Percentiles rank a stretch among this genome's conserved stretches.
These are phyloP conservation scores for Thera britannica DNA, from an alignment of 2,888 invertebrate genomes.

Conservation along the genomic window DNA sequence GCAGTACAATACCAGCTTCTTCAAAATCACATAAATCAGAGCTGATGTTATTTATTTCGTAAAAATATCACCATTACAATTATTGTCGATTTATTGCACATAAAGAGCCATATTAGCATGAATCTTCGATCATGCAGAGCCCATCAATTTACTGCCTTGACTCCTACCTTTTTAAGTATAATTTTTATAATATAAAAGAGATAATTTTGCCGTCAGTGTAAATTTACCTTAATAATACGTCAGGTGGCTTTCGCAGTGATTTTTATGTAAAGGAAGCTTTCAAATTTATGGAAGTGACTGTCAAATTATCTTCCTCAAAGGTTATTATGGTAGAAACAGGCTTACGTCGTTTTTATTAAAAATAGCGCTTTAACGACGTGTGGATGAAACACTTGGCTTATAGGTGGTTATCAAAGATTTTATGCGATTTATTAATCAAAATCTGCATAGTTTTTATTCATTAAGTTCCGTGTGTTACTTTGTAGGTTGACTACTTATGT, in stretches of 20 bases:
- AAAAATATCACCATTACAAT: conserved; percentile 42
- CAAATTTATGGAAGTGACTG: conserved; percentile 71
- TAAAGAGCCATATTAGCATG: conserved; percentile 54
- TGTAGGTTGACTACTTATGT: too few species aligned
- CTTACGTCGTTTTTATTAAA: conserved; percentile 57
- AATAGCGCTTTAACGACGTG: conserved; percentile 33
- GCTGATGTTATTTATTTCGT: conserved; percentile 32
- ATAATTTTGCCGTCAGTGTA: conserved; percentile 48
- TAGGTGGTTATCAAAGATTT: conserved; percentile 22
- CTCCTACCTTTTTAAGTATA: conserved; percentile 63
- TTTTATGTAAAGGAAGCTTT: conserved; percentile 34
- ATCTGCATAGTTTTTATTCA: neutral
- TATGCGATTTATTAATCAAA: conserved; percentile 18
- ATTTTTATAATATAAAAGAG: conserved; percentile 60
- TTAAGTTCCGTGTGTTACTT: too few species aligned
- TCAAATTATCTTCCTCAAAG: conserved; percentile 68
- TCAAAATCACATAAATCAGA: conserved; percentile 7
- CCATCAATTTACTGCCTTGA: conserved; percentile 59
- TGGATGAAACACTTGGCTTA: conserved; percentile 31
- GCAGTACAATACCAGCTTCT: conserved; percentile 2
- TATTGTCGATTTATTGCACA: conserved; percentile 50
- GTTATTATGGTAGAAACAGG: conserved; percentile 60
- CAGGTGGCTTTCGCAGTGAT: conserved; percentile 30
- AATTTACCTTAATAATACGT: conserved; percentile 60
- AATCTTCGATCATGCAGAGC: conserved; percentile 58